Evolutionary conservation across 2,888 invertebrate species (phyloP).

Genomic region (Macrosoma leucophasiata): DNA sequence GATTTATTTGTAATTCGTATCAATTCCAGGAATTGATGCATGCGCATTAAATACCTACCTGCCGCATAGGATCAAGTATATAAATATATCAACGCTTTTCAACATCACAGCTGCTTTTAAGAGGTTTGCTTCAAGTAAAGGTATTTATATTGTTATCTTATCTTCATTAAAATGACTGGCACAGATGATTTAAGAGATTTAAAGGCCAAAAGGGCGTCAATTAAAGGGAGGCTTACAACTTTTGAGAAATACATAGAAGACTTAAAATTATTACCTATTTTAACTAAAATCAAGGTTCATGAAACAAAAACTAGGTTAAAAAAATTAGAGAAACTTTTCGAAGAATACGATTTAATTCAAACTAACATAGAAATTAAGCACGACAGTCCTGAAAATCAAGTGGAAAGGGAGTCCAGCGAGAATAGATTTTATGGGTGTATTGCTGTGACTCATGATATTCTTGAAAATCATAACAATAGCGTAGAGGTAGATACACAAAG

Average conservation of each 20-base stretch:
- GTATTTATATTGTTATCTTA: not conserved
- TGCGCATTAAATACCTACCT: too few relatives aligned
- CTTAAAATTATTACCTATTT: slow-evolving; percentile 1
- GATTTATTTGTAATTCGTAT: too few relatives aligned
- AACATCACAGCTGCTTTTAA: slow-evolving; percentile 6
- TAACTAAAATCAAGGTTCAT: slow-evolving; percentile 3
- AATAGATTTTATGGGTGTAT: slow-evolving; percentile 8
- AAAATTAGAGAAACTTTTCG: slow-evolving; percentile 5
- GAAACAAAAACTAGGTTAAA: slow-evolving; percentile 6
- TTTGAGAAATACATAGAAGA: slow-evolving; percentile 7
- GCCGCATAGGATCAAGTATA: too few relatives aligned
- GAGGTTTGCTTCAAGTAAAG: slow-evolving; percentile 5
- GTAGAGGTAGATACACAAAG: slow-evolving; percentile 3
- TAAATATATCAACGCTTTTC: too few relatives aligned
- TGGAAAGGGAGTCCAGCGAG: slow-evolving; percentile 2
- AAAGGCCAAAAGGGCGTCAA: slow-evolving; percentile 3
- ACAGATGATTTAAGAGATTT: slow-evolving; percentile 4
- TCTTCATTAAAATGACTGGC: slow-evolving; percentile 3
- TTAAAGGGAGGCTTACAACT: slow-evolving; percentile 7
- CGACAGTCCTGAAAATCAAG: slow-evolving; percentile 7
- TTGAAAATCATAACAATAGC: slow-evolving; percentile 3
- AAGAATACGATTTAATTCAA: slow-evolving; percentile 8
- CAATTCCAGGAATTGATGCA: too few relatives aligned
- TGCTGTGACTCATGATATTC: slow-evolving; percentile 4
- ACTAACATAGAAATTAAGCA: slow-evolving; percentile 6